A percentile compares a stretch with the other conserved stretches of the same genome.
phyloP scores from a whole-genome alignment of 1,140 invertebrate genomes.

The Heterodera carotae region DNA sequence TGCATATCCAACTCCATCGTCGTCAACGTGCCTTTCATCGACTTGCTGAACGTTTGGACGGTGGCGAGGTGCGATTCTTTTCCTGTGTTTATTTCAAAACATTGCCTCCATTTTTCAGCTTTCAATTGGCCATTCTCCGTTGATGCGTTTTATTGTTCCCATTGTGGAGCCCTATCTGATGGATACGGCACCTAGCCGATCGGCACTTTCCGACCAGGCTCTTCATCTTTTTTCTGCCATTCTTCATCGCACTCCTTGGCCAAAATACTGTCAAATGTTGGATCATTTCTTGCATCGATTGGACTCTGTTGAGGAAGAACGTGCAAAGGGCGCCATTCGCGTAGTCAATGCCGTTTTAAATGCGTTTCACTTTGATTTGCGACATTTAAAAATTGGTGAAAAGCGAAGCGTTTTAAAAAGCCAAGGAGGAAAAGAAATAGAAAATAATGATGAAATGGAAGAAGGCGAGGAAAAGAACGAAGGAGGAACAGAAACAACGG shows the following conservation, averaged over 20 bases:
- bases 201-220: slow-evolving; percentile 81
- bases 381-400: slow-evolving; percentile 12
- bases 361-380: slow-evolving; percentile 86
- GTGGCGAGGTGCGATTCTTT: slow-evolving; percentile 39
- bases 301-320: slow-evolving; percentile 71
- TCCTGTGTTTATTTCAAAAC: slow-evolving; percentile 1
- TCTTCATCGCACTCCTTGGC: slow-evolving; percentile 45
- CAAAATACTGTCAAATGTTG: slow-evolving; percentile 59
- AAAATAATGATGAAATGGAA: slow-evolving; percentile 45
- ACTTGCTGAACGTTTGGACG: slow-evolving; percentile 36
- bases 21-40: slow-evolving; percentile 51
- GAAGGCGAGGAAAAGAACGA: background rate
- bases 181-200: slow-evolving; percentile 77
- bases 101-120: slow-evolving; percentile 43
- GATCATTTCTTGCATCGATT: slow-evolving; percentile 71
- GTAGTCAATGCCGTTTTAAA: slow-evolving; percentile 82
- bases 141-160: slow-evolving; percentile 82
- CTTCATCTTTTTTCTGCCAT: slow-evolving; percentile 59
- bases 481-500: slow-evolving; percentile 3
- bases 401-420: slow-evolving; percentile 54
- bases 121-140: slow-evolving; percentile 44
- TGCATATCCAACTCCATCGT: slow-evolving; percentile 72
- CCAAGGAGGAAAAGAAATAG: slow-evolving; percentile 66
- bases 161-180: slow-evolving; percentile 79
- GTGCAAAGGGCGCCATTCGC: slow-evolving; percentile 77